Evolutionary conservation across 2,888 invertebrate species (phyloP).

Genomic region (Pherbina coryleti): DNA sequence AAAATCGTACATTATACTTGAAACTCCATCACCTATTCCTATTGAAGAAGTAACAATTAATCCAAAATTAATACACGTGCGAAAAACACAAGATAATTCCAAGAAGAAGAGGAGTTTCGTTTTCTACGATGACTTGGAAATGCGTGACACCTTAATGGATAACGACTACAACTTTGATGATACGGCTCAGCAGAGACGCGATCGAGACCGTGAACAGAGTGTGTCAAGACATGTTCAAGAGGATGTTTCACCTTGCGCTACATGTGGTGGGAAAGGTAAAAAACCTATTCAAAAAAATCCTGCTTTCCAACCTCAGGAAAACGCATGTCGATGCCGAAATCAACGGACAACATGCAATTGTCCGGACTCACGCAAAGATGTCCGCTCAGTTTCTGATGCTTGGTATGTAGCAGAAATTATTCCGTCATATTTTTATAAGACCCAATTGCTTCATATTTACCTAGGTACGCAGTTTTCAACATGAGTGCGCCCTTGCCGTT

Average conservation of each 20-base stretch:
- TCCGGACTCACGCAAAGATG: constrained; percentile 7
- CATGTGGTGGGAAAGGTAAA: constrained; percentile 46
- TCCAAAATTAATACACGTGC: not conserved
- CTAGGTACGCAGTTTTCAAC: constrained; percentile 59
- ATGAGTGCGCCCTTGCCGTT: constrained; percentile 60
- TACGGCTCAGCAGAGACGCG: not conserved
- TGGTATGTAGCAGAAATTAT: constrained; percentile 48
- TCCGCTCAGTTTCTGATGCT: constrained; percentile 50
- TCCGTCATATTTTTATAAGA: constrained; percentile 39
- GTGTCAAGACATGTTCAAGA: constrained; percentile 12
- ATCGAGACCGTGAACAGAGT: not conserved
- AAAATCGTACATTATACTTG: constrained; percentile 32
- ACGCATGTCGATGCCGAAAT: constrained; percentile 17
- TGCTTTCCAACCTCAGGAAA: not conserved
- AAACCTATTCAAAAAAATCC: constrained; percentile 10
- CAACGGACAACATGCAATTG: constrained; percentile 18
- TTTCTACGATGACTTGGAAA: constrained; percentile 49
- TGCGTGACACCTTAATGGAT: constrained; percentile 43
- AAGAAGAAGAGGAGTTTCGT: constrained; percentile 40
- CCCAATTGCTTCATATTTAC: constrained; percentile 47
- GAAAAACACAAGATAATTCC: constrained; percentile 16
- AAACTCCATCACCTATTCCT: constrained; percentile 17
- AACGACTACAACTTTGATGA: constrained; percentile 46
- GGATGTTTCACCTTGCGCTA: constrained; percentile 34
- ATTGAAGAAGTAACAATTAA: constrained; percentile 4